These are phyloP conservation scores for Tenualosa ilisha DNA, from an alignment of 2,797 vertebrate genomes.

Conservation along the genomic window DNA sequence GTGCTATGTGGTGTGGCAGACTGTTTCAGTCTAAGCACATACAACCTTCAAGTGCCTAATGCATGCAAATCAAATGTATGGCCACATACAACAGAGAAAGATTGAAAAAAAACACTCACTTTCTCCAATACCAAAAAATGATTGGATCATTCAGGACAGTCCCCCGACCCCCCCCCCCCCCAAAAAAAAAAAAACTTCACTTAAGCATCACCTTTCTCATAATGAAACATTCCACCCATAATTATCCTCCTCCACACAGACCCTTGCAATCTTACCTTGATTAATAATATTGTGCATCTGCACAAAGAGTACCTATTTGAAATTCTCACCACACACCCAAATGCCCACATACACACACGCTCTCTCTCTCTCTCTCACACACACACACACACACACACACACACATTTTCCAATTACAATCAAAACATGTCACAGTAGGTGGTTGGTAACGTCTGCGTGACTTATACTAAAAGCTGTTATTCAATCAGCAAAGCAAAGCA, in stretches of 20 bases:
- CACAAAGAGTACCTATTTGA: neutral
- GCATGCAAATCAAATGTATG: neutral
- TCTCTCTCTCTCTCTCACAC: neutral
- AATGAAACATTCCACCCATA: neutral
- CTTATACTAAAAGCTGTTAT: constrained; percentile 30
- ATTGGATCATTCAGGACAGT: no score
- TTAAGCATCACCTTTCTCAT: neutral
- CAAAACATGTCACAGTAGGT: constrained; percentile 39
- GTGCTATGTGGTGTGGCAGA: neutral
- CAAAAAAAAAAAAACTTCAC: neutral
- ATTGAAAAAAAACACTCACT: neutral
- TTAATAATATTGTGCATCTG: constrained; percentile 19
- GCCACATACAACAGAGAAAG: neutral
- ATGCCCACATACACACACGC: neutral
- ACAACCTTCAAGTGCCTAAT: neutral
- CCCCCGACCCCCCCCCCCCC: neutral
- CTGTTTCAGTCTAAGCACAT: neutral
- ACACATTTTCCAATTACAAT: constrained; percentile 31
- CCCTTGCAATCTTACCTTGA: neutral
- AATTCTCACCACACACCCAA: neutral
- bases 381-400: neutral
- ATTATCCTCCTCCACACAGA: neutral
- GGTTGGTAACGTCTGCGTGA: constrained; percentile 36
- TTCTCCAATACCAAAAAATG: no score
- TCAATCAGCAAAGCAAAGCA: constrained; percentile 36